A percentile compares a stretch with the other conserved stretches of the same genome.
phyloP scores from a whole-genome alignment of 2,113 vertebrate genomes.

The Albula goreensis region DNA sequence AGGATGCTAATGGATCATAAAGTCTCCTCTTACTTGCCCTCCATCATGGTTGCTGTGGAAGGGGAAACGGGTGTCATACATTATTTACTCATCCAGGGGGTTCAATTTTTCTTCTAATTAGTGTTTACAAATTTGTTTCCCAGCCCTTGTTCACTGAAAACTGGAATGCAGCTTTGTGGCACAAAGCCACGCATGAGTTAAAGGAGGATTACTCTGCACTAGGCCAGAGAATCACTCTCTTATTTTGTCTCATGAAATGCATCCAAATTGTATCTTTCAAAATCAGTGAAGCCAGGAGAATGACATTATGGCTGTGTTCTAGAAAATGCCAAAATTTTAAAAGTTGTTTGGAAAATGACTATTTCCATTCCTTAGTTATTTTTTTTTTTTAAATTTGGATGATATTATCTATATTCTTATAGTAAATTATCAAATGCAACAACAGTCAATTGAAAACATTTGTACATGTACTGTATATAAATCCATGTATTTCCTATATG shows the following conservation, averaged over 20 bases:
- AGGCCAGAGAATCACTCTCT: constrained; percentile 42
- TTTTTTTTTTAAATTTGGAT: not conserved
- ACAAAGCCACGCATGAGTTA: constrained; percentile 39
- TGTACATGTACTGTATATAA: too few species aligned
- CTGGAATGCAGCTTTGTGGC: constrained; percentile 48
- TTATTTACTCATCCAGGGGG: constrained; percentile 53
- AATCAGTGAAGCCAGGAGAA: not conserved
- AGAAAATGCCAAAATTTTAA: not conserved
- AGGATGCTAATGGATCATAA: constrained; percentile 56
- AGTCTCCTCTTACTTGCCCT: constrained; percentile 41
- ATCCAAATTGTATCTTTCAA: constrained; percentile 17
- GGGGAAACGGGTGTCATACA: constrained; percentile 55
- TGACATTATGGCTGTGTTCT: not conserved
- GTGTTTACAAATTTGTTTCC: constrained; percentile 62
- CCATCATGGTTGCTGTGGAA: constrained; percentile 42
- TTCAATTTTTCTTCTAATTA: constrained; percentile 59
- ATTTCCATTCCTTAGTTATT: not conserved
- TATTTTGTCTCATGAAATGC: constrained; percentile 32
- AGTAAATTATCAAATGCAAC: too few species aligned
- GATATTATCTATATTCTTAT: too few species aligned
- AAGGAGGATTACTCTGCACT: constrained; percentile 46
- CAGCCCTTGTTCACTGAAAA: constrained; percentile 41
- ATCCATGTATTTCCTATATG: too few species aligned
- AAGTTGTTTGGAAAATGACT: not conserved
- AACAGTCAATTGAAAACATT: too few species aligned